Percentiles rank a stretch among this genome's conserved stretches.
Conservation (phyloP, 2,888 invertebrate genomes). For the Patella caerulea region DNA sequence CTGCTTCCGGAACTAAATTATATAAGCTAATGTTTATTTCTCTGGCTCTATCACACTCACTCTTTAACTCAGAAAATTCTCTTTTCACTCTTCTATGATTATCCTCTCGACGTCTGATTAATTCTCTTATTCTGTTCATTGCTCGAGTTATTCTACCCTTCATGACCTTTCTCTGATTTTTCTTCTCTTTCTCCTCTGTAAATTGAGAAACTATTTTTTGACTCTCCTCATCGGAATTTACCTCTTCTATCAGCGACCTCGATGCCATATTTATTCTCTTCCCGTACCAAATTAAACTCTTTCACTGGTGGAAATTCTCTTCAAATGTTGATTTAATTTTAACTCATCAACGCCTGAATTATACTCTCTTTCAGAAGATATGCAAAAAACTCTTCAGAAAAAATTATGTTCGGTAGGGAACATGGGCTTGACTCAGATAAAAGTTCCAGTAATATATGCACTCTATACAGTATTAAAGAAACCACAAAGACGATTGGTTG, state of each 20-base stretch:
- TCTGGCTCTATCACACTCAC: not conserved
- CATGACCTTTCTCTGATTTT: not conserved
- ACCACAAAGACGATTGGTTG: too few relatives aligned
- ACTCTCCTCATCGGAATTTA: too few relatives aligned
- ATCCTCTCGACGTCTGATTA: not conserved
- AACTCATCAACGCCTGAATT: not conserved
- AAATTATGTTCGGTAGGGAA: not conserved
- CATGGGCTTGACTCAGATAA: too few relatives aligned
- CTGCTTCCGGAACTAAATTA: not conserved
- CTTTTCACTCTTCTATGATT: not conserved
- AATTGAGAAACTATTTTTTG: not conserved
- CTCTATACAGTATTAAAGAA: too few relatives aligned
- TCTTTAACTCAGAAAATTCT: not conserved
- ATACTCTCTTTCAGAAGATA: not conserved
- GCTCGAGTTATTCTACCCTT: constrained; percentile 5
- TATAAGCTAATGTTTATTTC: not conserved
- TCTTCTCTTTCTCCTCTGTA: constrained; percentile 2
- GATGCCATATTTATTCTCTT: not conserved
- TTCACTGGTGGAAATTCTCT: not conserved
- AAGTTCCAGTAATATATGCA: too few relatives aligned
- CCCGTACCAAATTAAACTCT: not conserved
- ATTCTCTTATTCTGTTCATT: not conserved
- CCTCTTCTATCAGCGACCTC: not conserved
- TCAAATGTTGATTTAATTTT: not conserved
- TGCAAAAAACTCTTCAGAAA: constrained; percentile 3